Conservation (phyloP, 2,113 vertebrate genomes). For the Pipa parva region DNA sequence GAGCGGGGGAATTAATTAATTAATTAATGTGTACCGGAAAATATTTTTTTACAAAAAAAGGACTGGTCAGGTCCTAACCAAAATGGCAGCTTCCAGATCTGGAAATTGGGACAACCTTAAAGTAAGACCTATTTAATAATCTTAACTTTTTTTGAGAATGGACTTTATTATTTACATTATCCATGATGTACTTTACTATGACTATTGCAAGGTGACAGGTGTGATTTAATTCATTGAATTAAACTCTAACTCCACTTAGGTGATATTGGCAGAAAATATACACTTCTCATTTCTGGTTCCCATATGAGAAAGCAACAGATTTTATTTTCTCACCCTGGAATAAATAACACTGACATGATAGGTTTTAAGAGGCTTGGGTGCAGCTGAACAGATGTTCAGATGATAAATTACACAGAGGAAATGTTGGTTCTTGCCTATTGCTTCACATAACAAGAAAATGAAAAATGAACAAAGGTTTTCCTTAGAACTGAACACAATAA, state of each 20-base stretch:
- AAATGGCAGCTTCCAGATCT: no score
- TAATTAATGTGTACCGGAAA: no score
- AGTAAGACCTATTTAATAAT: no score
- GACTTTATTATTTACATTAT: no score
- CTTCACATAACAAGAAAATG: slow-evolving; percentile 40
- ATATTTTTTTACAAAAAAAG: no score
- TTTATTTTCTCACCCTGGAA: slow-evolving; percentile 23
- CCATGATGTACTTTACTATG: no score
- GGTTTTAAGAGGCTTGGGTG: slow-evolving; percentile 10
- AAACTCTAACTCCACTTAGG: slow-evolving; percentile 22
- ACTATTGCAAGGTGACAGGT: no score
- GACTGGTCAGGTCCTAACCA: no score
- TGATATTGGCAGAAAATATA: slow-evolving; percentile 25
- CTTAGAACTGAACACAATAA: slow-evolving; percentile 29
- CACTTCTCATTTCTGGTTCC: slow-evolving; percentile 7
- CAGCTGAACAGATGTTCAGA: slow-evolving; percentile 28
- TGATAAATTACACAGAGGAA: slow-evolving; percentile 28
- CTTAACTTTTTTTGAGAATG: no score
- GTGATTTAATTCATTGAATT: slow-evolving; percentile 19
- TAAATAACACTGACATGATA: slow-evolving; percentile 25
- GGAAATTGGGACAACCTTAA: no score
- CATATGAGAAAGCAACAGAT: slow-evolving; percentile 24
- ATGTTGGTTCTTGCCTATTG: slow-evolving; percentile 16
- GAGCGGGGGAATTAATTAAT: no score
- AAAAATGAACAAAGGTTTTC: slow-evolving; percentile 42